phyloP scores from a whole-genome alignment of 2,797 vertebrate species.

The Champsocephalus gunnari region DNA sequence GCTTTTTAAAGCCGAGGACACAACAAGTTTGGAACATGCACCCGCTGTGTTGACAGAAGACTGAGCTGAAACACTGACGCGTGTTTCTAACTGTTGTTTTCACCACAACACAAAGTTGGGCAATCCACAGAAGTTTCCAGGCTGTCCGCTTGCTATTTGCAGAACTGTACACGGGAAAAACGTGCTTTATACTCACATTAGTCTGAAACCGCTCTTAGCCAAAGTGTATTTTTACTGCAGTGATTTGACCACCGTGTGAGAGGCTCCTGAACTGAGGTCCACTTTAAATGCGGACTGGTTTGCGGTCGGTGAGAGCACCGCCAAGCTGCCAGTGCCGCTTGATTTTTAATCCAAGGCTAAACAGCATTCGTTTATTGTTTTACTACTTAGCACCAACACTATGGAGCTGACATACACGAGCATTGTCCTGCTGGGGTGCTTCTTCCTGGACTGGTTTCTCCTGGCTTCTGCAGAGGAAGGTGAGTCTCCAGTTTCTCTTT shows the following conservation, averaged over 20 bases:
- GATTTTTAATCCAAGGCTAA: slow-evolving; percentile 44
- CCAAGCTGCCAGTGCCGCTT: slow-evolving; percentile 73
- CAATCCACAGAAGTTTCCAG: slow-evolving; percentile 56
- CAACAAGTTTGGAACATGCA: slow-evolving; percentile 59
- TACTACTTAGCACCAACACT: slow-evolving; percentile 22
- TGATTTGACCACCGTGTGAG: slow-evolving; percentile 41
- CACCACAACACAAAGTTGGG: slow-evolving; percentile 60
- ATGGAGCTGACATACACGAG: slow-evolving; percentile 80
- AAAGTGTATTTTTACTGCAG: slow-evolving; percentile 29
- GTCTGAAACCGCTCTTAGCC: slow-evolving; percentile 1
- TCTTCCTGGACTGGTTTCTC: slow-evolving; percentile 67
- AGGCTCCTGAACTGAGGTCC: slow-evolving; percentile 53
- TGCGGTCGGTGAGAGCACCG: slow-evolving; percentile 70
- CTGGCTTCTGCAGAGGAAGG: slow-evolving; percentile 83
- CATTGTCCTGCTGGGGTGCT: slow-evolving; percentile 70
- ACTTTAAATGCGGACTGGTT: slow-evolving; percentile 78
- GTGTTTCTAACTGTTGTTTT: slow-evolving; percentile 17
- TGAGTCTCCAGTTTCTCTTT: slow-evolving; percentile 59
- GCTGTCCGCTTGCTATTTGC: background rate
- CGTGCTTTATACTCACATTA: background rate
- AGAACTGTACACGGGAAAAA: background rate
- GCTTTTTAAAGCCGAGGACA: slow-evolving; percentile 37
- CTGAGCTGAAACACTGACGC: slow-evolving; percentile 4
- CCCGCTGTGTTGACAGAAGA: slow-evolving; percentile 47
- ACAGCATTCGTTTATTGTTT: slow-evolving; percentile 28